These are phyloP conservation scores for Colaptes auratus DNA, from an alignment of 2,113 vertebrate genomes.

Conservation along the genomic window DNA sequence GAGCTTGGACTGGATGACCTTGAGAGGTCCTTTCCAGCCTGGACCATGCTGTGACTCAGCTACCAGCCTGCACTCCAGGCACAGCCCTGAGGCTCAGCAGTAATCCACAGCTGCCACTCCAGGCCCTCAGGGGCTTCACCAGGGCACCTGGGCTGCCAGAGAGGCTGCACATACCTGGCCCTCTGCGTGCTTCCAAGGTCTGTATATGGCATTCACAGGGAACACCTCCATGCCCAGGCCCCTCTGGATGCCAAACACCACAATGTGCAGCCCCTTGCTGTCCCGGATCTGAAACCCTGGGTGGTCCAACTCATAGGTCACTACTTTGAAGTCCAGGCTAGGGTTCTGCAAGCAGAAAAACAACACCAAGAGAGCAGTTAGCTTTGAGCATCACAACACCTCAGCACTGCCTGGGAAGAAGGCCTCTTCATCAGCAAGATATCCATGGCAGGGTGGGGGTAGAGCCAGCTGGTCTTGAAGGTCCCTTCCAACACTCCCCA, in stretches of 20 bases:
- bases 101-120: neutral
- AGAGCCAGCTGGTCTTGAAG: too few relatives aligned
- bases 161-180: constrained; percentile 85
- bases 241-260: constrained; percentile 96
- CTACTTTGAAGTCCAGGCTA: constrained; percentile 96
- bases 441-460: neutral
- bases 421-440: neutral
- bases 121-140: neutral
- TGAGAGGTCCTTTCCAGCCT: too few relatives aligned
- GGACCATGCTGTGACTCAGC: neutral
- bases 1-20: too few relatives aligned
- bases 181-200: constrained; percentile 98
- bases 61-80: neutral
- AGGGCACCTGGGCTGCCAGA: too few relatives aligned
- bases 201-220: constrained; percentile 96
- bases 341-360: constrained; percentile 85
- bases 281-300: constrained; percentile 95
- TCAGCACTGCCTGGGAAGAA: neutral
- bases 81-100: neutral
- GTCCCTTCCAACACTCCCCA: too few relatives aligned
- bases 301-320: constrained; percentile 97
- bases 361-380: neutral
- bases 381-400: neutral
- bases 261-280: constrained; percentile 95
- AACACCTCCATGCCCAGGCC: constrained; percentile 96